Evolutionary conservation across 2,888 invertebrate genomes (phyloP), one percentile per base, ranked within the genome.

Genomic region (Ormyrus nitidulus): DNA sequence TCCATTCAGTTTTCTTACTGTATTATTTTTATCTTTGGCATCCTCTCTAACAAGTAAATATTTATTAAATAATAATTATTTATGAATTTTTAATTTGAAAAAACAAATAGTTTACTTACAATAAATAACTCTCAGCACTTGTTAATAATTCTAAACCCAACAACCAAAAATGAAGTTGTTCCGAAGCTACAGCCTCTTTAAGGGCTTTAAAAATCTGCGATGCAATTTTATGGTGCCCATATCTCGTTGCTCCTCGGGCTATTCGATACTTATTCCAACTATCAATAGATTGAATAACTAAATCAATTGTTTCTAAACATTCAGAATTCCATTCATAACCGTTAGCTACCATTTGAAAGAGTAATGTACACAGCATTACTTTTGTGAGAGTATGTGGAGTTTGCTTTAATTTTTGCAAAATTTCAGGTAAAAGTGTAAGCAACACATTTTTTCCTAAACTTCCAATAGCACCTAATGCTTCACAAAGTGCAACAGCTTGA

Each of bases 91-190:
- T 44, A 34, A 46, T 9, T 34, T 34, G 34, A 34, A 34, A 34
- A 34, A 34, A 34, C 34, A 10, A 54, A 4, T 51, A 10, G 6
- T 61, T 10, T 0, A 92, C 90, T 80, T 91, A 92, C 83, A 92
- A 91, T 0, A 96, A 91, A 72, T 92, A 92, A 11, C 94, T 93
- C 89, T 96, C 96, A 0, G 95, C 96, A 69, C 92, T 93, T 0
- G 95, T 94, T 83, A 96, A 93, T 81, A 95, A 93, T 81, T 95
- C 93, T n/a, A 98, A 90, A 0, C 96, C 95, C 0, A 94, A 93
- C 73, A 98, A 91, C 95, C 98, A 98, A 87, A 97, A 96, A 87
- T 97, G 96, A 68, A 96, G 94, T 85, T 97, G 95, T 87, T 98
- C 98, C 53, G 96, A 96, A 13, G 96, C 96, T 0, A 96, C 96